These are phyloP conservation scores for Drosophila quinaria DNA, from an alignment of 2,888 invertebrate species.

Conservation along the genomic window DNA sequence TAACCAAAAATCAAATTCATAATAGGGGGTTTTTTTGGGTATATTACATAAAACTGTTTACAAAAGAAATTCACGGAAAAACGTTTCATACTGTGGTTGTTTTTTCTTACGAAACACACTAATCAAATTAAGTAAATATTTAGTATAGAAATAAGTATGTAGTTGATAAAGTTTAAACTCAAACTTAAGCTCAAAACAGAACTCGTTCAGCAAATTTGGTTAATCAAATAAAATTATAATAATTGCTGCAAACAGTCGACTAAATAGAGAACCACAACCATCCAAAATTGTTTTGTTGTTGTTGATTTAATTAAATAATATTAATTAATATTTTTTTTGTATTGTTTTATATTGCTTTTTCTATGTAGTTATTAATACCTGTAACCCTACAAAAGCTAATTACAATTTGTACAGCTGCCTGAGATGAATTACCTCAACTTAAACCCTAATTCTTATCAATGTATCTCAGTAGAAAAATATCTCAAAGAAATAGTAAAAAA, in stretches of 20 bases:
- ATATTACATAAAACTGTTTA: slow-evolving; percentile 48
- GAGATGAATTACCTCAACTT: slow-evolving; percentile 3
- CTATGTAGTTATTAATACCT: slow-evolving; percentile 46
- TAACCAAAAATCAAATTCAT: slow-evolving; percentile 24
- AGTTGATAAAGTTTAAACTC: slow-evolving; percentile 38
- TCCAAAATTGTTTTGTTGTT: slow-evolving; percentile 34
- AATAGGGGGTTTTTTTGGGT: slow-evolving; percentile 5
- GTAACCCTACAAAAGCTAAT: slow-evolving; percentile 70
- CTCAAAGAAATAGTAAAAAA: slow-evolving; percentile 37
- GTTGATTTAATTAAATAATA: slow-evolving; percentile 63
- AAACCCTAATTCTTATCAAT: slow-evolving; percentile 17
- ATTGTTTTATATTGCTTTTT: slow-evolving; percentile 21
- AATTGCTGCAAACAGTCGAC: slow-evolving; percentile 46
- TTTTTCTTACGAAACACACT: slow-evolving; percentile 24
- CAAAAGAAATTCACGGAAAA: slow-evolving; percentile 83
- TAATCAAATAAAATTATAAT: slow-evolving; percentile 45
- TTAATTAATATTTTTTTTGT: slow-evolving; percentile 41
- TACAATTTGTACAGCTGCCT: slow-evolving; percentile 74
- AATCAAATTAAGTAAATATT: slow-evolving; percentile 49
- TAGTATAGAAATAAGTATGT: slow-evolving; percentile 54
- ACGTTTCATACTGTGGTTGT: slow-evolving; percentile 65
- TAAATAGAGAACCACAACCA: slow-evolving; percentile 86
- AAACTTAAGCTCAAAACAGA: slow-evolving; percentile 45
- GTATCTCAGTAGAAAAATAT: slow-evolving; percentile 51
- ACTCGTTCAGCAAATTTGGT: slow-evolving; percentile 35